A percentile compares a stretch with the other conserved stretches of the same genome.
These are phyloP conservation scores for Darevskia nairensis DNA, from an alignment of 2,797 vertebrate species.

Conservation along the genomic window DNA sequence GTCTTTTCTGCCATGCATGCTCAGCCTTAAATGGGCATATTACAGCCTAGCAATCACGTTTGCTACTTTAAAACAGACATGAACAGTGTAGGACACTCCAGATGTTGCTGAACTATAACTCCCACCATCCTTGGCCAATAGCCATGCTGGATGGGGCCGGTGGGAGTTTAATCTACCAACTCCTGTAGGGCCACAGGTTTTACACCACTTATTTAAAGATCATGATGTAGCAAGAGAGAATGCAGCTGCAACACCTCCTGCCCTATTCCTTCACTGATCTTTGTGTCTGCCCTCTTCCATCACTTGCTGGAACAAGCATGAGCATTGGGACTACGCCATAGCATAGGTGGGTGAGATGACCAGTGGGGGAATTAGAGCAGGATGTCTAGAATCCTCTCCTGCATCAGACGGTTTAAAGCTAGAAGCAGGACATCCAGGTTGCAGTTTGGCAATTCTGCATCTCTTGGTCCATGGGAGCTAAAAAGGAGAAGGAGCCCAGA, in stretches of 20 bases:
- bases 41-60: not conserved
- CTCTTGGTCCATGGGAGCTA: not conserved
- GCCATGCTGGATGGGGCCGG: no score
- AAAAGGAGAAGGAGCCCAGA: not conserved
- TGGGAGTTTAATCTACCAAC: no score
- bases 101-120: not conserved
- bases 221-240: not conserved
- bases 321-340: not conserved
- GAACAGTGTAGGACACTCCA: no score
- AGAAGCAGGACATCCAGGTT: not conserved
- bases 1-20: no score
- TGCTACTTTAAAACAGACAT: not conserved
- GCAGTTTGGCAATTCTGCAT: not conserved
- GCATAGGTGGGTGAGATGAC: not conserved
- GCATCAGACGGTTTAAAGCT: not conserved
- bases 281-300: no score
- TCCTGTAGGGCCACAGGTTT: no score
- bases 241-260: not conserved
- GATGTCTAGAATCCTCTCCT: not conserved
- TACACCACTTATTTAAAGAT: no score
- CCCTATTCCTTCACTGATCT: not conserved
- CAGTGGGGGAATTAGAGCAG: not conserved
- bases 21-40: not conserved
- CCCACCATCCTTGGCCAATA: not conserved
- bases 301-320: not conserved